Conservation (phyloP, 2,888 invertebrate genomes). For the Nymphalis polychloros region DNA sequence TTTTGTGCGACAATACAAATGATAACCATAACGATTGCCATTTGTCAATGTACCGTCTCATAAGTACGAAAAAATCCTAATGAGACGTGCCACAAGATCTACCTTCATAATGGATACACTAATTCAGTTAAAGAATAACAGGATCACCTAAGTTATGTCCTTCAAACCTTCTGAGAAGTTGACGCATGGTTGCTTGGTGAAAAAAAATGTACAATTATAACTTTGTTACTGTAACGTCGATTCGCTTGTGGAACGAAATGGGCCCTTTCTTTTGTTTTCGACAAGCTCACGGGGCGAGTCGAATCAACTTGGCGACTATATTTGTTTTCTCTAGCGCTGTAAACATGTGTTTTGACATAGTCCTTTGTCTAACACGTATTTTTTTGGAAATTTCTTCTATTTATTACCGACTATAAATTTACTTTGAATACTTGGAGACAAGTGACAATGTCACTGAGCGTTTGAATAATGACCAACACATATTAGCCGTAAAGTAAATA, state of each 20-base stretch:
- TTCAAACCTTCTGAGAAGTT: constrained; percentile 70
- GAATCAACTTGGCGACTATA: constrained; percentile 59
- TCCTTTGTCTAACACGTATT: constrained; percentile 22
- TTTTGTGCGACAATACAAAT: constrained; percentile 45
- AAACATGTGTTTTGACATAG: constrained; percentile 63
- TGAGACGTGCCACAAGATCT: constrained; percentile 59
- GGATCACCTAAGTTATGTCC: constrained; percentile 57
- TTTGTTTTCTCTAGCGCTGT: constrained; percentile 48
- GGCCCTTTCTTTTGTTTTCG: constrained; percentile 69
- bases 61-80: constrained; percentile 54
- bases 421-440: constrained; percentile 35
- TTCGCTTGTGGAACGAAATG: constrained; percentile 53
- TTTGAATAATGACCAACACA: constrained; percentile 22
- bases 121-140: constrained; percentile 52
- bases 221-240: constrained; percentile 57
- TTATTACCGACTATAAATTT: constrained; percentile 40
- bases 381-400: constrained; percentile 19
- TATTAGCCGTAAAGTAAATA: constrained; percentile 35
- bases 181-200: constrained; percentile 52
- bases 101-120: constrained; percentile 55
- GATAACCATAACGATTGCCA: constrained; percentile 53
- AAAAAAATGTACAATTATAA: constrained; percentile 63
- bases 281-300: constrained; percentile 56
- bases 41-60: constrained; percentile 57
- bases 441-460: constrained; percentile 27